Evolutionary conservation across 2,888 invertebrate species (phyloP), one percentile per base, ranked within the genome.

Genomic region (Tetranychus truncatus): DNA sequence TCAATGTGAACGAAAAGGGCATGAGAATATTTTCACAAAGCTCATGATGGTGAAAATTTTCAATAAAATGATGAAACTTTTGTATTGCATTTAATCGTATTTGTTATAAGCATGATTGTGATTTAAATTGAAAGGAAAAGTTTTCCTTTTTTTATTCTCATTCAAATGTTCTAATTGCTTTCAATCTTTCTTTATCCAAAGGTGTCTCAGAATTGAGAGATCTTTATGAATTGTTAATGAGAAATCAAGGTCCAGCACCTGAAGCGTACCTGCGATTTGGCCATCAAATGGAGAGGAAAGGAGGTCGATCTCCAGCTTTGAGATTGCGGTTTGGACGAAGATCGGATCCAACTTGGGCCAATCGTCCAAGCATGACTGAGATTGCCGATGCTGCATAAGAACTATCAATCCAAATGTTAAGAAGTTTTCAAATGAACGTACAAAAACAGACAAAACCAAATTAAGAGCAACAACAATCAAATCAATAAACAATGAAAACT

Each of bases 221-320:
- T 72, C 76, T 80, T 66, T 79, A 79, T 71, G 80, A 80, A 72
- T 71, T 79, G 34, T 77, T 79, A 73, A 71, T 79, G 74, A 74
- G 79, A 71, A 79, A 78, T 71, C 79, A 79, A 46, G 76, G 74
- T 7, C 76, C 76, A 5, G 72, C 76, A 24, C 3, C 67, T 3
- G 74, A 76, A 34, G 4, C 45, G n/a, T 73, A 77, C 44, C 72
- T 66, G 24, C 77, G 74, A 67, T 73, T 71, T 20, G 73, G 75
- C 24, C 80, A 80, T 77, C 80, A 80, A 77, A 78, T 80, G 79
- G 80, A 80, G 76, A 77, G 80, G 72, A 80, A 80, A 77, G 80
- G 79, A 18, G 80, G 80, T 55, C 76, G 80, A 46, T 78, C 78
- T 72, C 80, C 80, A 24, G 78, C 79, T 15, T 77, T 80, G 73